phyloP scores from a whole-genome alignment of 2,113 vertebrate genomes.

The Coturnix japonica region DNA sequence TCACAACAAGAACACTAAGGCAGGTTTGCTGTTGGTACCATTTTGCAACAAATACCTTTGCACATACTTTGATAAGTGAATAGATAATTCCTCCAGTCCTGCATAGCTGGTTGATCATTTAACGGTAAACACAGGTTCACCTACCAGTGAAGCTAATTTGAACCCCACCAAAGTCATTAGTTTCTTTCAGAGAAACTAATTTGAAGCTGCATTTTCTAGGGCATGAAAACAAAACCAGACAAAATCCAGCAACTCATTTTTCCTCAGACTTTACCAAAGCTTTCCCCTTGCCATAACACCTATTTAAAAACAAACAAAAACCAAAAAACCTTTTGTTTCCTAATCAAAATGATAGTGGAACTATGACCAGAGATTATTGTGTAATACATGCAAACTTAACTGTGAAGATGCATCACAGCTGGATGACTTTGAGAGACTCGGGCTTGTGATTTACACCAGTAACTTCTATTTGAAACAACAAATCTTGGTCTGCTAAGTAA shows the following conservation, averaged over 20 bases:
- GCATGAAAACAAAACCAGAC: neutral
- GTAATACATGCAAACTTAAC: neutral
- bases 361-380: neutral
- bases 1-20: slow-evolving; percentile 5
- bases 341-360: neutral
- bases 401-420: neutral
- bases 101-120: slow-evolving; percentile 46
- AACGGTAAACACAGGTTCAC: slow-evolving; percentile 13
- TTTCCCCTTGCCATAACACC: neutral
- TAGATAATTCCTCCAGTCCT: slow-evolving; percentile 25
- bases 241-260: neutral
- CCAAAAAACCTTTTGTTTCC: neutral
- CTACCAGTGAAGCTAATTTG: neutral
- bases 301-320: no score
- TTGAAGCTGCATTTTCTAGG: neutral
- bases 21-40: neutral
- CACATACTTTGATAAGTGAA: slow-evolving; percentile 47
- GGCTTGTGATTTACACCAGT: neutral
- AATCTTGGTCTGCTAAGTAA: neutral
- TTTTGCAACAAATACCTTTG: slow-evolving; percentile 39
- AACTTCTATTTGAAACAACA: neutral
- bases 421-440: neutral
- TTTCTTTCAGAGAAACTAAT: neutral
- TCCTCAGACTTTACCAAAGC: neutral
- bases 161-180: neutral